Evolutionary conservation across 2,888 invertebrate genomes (phyloP).

Genomic region (Amblyteles armatorius): DNA sequence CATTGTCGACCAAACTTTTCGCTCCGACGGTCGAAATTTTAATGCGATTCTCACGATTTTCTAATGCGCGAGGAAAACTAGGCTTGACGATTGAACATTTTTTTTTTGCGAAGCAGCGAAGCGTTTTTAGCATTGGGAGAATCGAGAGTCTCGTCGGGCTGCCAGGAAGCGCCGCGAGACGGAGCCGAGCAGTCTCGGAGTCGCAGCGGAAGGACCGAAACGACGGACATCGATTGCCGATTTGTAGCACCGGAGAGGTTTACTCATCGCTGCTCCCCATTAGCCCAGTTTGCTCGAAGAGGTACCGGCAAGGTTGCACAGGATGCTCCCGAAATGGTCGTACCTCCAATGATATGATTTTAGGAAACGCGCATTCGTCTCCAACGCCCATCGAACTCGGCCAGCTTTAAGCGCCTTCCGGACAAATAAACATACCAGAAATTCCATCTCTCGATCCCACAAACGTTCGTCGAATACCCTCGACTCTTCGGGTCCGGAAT

Average conservation of each 20-base stretch:
- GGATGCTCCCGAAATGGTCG: slow-evolving; percentile 2
- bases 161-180: slow-evolving; percentile 37
- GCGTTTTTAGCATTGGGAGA: slow-evolving; percentile 12
- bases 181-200: slow-evolving; percentile 64
- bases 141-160: slow-evolving; percentile 21
- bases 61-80: slow-evolving; percentile 12
- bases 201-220: slow-evolving; percentile 71
- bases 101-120: slow-evolving; percentile 47
- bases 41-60: background rate
- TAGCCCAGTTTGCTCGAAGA: slow-evolving; percentile 65
- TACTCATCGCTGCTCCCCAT: slow-evolving; percentile 67
- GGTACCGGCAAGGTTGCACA: slow-evolving; percentile 18
- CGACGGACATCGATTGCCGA: slow-evolving; percentile 68
- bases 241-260: slow-evolving; percentile 65
- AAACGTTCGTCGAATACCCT: too few relatives aligned
- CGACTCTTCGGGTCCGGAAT: too few relatives aligned
- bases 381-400: background rate
- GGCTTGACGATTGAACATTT: slow-evolving; percentile 4
- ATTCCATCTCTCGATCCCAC: too few relatives aligned
- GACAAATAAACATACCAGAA: background rate
- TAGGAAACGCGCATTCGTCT: background rate
- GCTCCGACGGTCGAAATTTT: background rate
- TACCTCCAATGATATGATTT: slow-evolving; percentile 27
- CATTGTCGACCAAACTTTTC: background rate
- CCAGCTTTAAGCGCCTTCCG: background rate